A percentile compares a stretch with the other conserved stretches of the same genome.
Evolutionary conservation across 2,888 invertebrate species (phyloP).

Genomic region (Rotaria sp.): DNA sequence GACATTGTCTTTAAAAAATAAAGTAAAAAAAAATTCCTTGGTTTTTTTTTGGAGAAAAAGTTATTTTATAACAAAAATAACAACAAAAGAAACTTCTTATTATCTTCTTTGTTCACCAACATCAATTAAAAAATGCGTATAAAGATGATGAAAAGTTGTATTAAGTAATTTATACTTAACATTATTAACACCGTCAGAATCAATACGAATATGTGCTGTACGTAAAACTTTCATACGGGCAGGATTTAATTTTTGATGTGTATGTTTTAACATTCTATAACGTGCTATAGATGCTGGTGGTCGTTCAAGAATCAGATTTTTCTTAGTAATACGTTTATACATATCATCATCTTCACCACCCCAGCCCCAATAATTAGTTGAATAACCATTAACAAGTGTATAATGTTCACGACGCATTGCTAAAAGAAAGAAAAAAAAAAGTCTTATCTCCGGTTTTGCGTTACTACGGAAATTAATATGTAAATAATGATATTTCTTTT

Average conservation of each 20-base stretch:
- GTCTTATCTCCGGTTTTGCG: too few species aligned
- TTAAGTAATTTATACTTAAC: constrained; percentile 34
- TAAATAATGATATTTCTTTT: too few species aligned
- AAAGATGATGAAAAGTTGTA: constrained; percentile 29
- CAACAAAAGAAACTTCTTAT: neutral
- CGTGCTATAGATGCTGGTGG: constrained; percentile 84
- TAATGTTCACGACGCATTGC: constrained; percentile 53
- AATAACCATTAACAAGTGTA: constrained; percentile 54
- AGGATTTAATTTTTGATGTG: constrained; percentile 50
- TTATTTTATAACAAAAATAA: neutral
- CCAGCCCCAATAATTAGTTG: constrained; percentile 56
- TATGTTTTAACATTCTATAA: constrained; percentile 87
- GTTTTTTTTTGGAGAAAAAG: too few species aligned
- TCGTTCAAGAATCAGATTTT: constrained; percentile 68
- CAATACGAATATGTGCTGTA: constrained; percentile 63
- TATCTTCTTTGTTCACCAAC: constrained; percentile 32
- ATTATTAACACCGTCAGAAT: constrained; percentile 39
- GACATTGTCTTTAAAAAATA: too few species aligned
- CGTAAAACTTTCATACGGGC: constrained; percentile 73
- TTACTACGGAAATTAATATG: too few species aligned
- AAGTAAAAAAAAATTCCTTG: too few species aligned
- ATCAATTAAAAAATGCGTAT: constrained; percentile 40
- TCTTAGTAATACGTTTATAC: constrained; percentile 58
- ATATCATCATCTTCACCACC: constrained; percentile 51
- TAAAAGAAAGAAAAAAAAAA: constrained; percentile 13